Base-by-base conservation (phyloP, 1,140 invertebrate genomes). In the Metopolophium dirhodum region DNA sequence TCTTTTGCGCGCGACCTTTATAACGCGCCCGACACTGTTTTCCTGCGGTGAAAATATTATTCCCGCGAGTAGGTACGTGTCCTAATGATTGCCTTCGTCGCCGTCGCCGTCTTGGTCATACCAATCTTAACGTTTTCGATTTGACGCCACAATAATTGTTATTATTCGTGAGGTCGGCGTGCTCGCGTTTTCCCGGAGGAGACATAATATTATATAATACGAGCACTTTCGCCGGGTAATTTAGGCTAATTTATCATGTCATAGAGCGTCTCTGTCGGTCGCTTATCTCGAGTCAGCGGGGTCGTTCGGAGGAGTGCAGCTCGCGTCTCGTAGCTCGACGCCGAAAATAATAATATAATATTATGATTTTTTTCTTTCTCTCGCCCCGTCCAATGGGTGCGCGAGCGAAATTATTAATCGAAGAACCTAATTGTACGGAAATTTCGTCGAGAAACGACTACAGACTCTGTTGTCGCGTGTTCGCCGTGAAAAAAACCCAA, bases 171-270 rank as follows among this genome's bases (percentile, higher is more conserved):
- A 2, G 23, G 30, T 54, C 83, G 23, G 82, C 23, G 47, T 85
- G 11, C 51, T 22, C 51, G 51, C 18, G 54, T 82, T 77, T 82
- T 35, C 68, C 91, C 47, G n/a, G 91, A 82, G 91, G 91, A 82
- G 91, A 37, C 91, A 47, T 92, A 37, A 41, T 41, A 41, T 41
- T 41, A 41, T 41, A 41, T 91, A 83, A 35, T 91, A 82, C n/a
- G 51, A 83, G 35, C 22, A 92, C 90, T 92, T 92, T 92, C 2
- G 47, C 30, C 35, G 91, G 77, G 47, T 92, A 92, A 92, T 92
- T 92, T 85, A 92, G 91, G 23, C 68, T 51, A 92, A 92, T 92
- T 51, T 83, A 92, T 92, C 41, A 83, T 41, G 47, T 85, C 26
- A 41, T 82, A 51, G 47, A 92, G 47, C 37, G n/a, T 11, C 77